Evolutionary conservation across 53 echinoderm and acorn worm species (phyloP).

Genomic region (Echinometra lucunter): DNA sequence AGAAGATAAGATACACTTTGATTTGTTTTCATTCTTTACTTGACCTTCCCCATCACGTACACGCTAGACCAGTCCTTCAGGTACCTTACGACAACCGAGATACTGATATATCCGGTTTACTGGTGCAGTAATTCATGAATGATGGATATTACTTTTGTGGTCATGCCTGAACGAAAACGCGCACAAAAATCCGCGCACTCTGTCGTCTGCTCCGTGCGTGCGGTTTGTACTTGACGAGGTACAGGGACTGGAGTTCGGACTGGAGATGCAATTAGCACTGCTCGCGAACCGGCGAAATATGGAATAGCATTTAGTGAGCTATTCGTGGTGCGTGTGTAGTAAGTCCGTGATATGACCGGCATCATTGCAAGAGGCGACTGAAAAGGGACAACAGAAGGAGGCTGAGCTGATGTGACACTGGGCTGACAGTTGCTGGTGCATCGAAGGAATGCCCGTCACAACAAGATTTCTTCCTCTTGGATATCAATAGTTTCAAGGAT

Average conservation of each 20-base stretch:
- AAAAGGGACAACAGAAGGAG: background rate
- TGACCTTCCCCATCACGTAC: background rate
- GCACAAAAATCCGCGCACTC: background rate
- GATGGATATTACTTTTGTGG: background rate
- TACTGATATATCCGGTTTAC: background rate
- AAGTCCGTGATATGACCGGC: background rate
- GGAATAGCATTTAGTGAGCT: background rate
- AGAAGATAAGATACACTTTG: background rate
- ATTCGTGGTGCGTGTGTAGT: background rate
- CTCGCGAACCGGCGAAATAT: conserved; percentile 26
- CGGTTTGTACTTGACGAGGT: background rate
- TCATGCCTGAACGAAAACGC: background rate
- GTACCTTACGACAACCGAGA: background rate
- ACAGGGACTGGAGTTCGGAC: background rate
- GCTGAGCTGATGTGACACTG: background rate
- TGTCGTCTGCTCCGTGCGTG: conserved; percentile 20
- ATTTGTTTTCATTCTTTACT: background rate
- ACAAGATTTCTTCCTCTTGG: background rate
- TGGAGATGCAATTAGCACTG: conserved; percentile 38
- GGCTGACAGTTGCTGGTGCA: conserved; percentile 5
- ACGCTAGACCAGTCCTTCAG: background rate
- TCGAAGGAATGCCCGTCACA: background rate
- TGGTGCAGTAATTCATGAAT: conserved; percentile 26
- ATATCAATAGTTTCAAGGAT: background rate
- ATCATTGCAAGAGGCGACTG: background rate